Base-by-base conservation (phyloP, 2,113 vertebrate species). In the Phaetusa simplex region DNA sequence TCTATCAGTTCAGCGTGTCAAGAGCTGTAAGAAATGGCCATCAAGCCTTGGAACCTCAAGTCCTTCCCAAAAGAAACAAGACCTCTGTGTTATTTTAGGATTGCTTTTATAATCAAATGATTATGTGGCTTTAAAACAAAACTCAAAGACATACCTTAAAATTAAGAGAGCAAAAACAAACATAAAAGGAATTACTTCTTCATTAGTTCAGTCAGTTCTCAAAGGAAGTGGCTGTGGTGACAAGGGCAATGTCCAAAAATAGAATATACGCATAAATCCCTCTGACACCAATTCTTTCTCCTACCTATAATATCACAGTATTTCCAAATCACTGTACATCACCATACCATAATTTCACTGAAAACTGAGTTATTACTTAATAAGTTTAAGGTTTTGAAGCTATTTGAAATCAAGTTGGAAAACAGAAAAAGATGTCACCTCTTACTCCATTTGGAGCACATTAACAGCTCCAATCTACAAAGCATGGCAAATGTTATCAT, bases 61-160 rank as follows among this genome's bases (percentile, higher is more conserved):
- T 83, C 42, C 18, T 45, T 93, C 91, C 84, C 94, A 92, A 84
- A 91, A 88, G 72, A 95, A 96, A 96, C 65, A 93, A 91, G 69
- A 45, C 16, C 8, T 91, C 73, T 34, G 4, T 78, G 67, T 87
- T 96, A 82, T 96, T 87, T 94, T 84, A 87, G 84, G 56, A 61
- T 22, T 79, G 65, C 18, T 95, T 93, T 93, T 85, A 74, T 52
- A 95, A 92, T 64, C 50, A 64, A 78, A 64, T 17, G 26, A 55
- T 70, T 94, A 62, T 71, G 50, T 4, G 10, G 34, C 58, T 83
- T 92, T 45, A 77, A 90, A 90, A 78, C 20, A 82, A 89, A 91
- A 32, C n/a, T 58, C 74, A 66, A 71, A 94, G 47, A 20, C n/a
- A 14, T 62, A 73, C 14, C 45, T 74, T 84, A 83, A 73, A 62